These are phyloP conservation scores for Melinaea menophilus DNA, from an alignment of 2,888 invertebrate species.

Conservation along the genomic window DNA sequence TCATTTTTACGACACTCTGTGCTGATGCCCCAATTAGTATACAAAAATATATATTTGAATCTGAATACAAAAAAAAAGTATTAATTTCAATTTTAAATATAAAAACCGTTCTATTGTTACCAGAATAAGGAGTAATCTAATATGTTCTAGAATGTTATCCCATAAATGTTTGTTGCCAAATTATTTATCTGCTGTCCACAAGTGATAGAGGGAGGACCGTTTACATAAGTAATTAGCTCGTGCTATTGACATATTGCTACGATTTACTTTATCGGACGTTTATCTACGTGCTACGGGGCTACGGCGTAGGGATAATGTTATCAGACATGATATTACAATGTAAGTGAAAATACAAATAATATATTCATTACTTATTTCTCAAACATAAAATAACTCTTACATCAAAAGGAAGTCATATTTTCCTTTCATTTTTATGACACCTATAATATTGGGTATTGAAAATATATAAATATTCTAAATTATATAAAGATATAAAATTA, in stretches of 20 bases:
- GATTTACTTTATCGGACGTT: conserved; percentile 50
- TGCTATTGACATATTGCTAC: conserved; percentile 38
- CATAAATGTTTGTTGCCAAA: conserved; percentile 38
- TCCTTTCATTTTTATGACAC: no score
- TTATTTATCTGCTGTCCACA: conserved; percentile 49
- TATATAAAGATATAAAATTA: conserved; percentile 13
- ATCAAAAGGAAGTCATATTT: no score
- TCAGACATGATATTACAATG: background rate
- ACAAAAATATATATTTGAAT: background rate
- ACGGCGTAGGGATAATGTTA: conserved; percentile 46
- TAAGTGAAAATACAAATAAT: no score
- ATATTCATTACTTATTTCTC: no score
- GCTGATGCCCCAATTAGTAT: conserved; percentile 16
- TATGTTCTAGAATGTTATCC: conserved; percentile 10
- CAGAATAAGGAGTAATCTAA: background rate
- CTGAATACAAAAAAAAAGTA: background rate
- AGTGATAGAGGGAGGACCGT: conserved; percentile 55
- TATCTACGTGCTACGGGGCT: conserved; percentile 66
- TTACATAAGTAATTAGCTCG: conserved; percentile 73
- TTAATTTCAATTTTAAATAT: background rate
- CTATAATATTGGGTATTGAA: no score
- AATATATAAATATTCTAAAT: background rate
- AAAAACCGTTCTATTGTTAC: no score
- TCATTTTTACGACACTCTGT: conserved; percentile 17
- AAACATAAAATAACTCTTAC: no score